Base-by-base conservation (phyloP, 2,797 vertebrate species). In the Myotis pilosus region DNA sequence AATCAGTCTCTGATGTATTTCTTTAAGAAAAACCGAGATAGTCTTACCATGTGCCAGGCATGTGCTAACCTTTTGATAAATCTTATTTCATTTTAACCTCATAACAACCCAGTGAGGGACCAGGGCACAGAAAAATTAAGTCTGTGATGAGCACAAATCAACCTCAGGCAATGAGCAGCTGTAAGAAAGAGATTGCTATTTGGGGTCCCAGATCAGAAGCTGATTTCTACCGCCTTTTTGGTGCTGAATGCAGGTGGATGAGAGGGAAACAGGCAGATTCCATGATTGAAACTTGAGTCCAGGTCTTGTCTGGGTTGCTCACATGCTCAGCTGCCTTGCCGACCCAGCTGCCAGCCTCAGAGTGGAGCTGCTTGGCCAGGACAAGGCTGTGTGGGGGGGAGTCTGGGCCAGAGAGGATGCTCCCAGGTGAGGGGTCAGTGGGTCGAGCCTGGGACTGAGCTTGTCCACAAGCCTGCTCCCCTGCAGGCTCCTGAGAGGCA, bases 161-260 rank as follows among this genome's bases (percentile, higher is more conserved):
- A 1, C 0, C 53, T 74, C 55, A 87, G 36, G 49, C 69, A n/a
- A 86, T 36, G 86, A 96, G 94, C 49, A 92, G 33, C 1, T 62
- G 11, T 25, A 23, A 93, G 86, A 83, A 89, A 96, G 92, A 5
- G 10, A 25, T 1, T 3, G 47, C 8, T 38, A 16, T 89, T 95
- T 44, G 76, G 30, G 12, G 2, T 66, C 79, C 72, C 64, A 86
- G 55, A 17, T 23, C 57, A 33, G 12, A 80, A 82, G 0, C 47
- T 28, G 64, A 85, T 83, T 25, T n/a, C 41, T 76, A 74, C 92
- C 7, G 3, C 36, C 9, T 33, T 66, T 53, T 60, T 44, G 9
- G 28, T 87, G 47, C 13, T 36, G n/a, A 68, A 89, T 60, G 72
- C 44, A 11, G 22, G 1, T 0, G 15, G 12, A 0, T 71, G 89